Conservation (phyloP, 2,888 invertebrate species). For the Heteromurus nitidus region DNA sequence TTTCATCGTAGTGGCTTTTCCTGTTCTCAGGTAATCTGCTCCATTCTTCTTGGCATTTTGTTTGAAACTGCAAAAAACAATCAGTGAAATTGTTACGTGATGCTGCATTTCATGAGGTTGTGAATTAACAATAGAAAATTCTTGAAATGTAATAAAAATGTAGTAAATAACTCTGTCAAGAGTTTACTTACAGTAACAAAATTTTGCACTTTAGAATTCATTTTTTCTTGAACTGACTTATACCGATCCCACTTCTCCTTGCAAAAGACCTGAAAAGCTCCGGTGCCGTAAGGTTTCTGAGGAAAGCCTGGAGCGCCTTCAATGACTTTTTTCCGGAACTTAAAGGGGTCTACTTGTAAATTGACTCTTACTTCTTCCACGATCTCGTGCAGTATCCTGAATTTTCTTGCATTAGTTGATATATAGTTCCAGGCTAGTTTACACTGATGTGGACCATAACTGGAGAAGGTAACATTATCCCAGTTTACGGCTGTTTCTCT, state of each 20-base stretch:
- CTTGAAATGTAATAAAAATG: neutral
- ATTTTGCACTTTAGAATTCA: constrained; percentile 43
- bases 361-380: constrained; percentile 60
- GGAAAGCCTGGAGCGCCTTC: constrained; percentile 65
- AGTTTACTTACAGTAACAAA: constrained; percentile 50
- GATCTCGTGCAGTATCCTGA: constrained; percentile 69
- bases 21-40: constrained; percentile 2
- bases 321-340: constrained; percentile 47
- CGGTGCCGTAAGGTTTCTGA: constrained; percentile 33
- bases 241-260: constrained; percentile 62
- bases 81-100: neutral
- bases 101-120: neutral
- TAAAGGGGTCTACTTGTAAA: constrained; percentile 23
- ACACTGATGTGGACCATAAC: constrained; percentile 60
- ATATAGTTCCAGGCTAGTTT: constrained; percentile 63
- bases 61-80: constrained; percentile 61
- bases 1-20: constrained; percentile 43
- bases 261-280: constrained; percentile 48
- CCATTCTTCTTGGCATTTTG: constrained; percentile 34
- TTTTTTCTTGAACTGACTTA: constrained; percentile 14
- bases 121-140: neutral
- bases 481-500: constrained; percentile 60
- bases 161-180: neutral
- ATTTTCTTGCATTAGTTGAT: constrained; percentile 47
- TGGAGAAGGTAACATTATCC: constrained; percentile 66